Evolutionary conservation across 1,140 invertebrate genomes (phyloP).

Genomic region (Ganaspis sp.): DNA sequence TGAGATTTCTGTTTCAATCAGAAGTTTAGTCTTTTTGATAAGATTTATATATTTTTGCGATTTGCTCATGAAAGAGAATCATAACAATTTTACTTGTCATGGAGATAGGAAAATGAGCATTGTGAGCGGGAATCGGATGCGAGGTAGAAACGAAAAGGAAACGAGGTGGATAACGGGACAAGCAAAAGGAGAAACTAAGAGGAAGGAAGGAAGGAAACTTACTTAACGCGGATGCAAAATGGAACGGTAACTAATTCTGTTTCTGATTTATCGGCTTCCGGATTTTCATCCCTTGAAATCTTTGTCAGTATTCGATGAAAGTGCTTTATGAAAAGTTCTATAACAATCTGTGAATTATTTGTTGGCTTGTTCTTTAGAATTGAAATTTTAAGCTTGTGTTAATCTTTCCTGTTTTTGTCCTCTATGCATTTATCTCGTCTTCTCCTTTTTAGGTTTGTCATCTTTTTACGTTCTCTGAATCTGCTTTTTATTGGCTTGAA

Average conservation of each 20-base stretch:
- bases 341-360: background rate
- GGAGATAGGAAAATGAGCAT: background rate
- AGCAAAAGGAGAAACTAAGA: slow-evolving; percentile 39
- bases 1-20: background rate
- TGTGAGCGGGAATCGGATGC: slow-evolving; percentile 52
- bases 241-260: slow-evolving; percentile 73
- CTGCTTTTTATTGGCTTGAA: no score
- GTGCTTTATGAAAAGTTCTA: slow-evolving; percentile 51
- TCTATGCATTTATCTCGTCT: no score
- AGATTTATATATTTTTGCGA: background rate
- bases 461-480: no score
- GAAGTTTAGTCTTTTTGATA: background rate
- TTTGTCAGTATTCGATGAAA: slow-evolving; percentile 55
- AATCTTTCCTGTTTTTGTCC: no score
- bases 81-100: slow-evolving; percentile 7
- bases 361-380: background rate
- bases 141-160: slow-evolving; percentile 65
- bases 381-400: no score
- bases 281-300: slow-evolving; percentile 63
- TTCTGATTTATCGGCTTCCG: slow-evolving; percentile 72
- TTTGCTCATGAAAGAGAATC: background rate
- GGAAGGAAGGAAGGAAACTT: slow-evolving; percentile 61
- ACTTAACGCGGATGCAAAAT: slow-evolving; percentile 72
- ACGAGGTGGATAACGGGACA: slow-evolving; percentile 58
- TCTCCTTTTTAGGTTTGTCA: no score